Evolutionary conservation across 2,888 invertebrate species (phyloP), one percentile per base, ranked within the genome.

Genomic region (Bhutanitis thaidina): DNA sequence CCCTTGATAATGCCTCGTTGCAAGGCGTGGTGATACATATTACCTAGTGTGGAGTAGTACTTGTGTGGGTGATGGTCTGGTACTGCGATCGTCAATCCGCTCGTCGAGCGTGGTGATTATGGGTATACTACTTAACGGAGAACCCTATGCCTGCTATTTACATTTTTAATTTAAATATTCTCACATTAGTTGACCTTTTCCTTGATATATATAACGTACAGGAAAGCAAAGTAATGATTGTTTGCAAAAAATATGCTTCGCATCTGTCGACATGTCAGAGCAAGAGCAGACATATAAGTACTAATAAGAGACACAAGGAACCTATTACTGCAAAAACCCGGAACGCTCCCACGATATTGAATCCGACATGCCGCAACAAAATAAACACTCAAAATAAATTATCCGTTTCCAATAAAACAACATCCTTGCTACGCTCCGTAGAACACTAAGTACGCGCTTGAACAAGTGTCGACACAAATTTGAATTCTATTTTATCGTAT

Each of bases 341-440:
- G 65, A 57, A 58, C 54, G 60, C 70, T 83, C 81, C 77, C 83
- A 85, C 84, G 80, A 74, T 64, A 66, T 82, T 79, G 80, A 79
- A 77, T 77, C 76, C 74, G 67, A 70, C 69, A 71, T 70, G 68
- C 77, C 74, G 69, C 77, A 74, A 67, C 77, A 71, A 79, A 80
- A 88, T 82, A 88, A 86, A 87, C 85, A 83, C 78, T 77, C 74
- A 62, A 81, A 85, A 87, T 86, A 85, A 82, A 86, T 87, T 87
- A 86, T 82, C 82, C 81, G 80, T 76, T 84, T 80, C 80, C 81
- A 89, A 88, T 88, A 89, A 86, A 86, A 81, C 74, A 81, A 76
- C 77, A 78, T 74, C 72, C 77, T 75, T 65, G 71, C 72, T 65
- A 74, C 77, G 77, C 73, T 73, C 60, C 66, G 63, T 61, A 57